Base-by-base conservation (phyloP, 2,113 vertebrate species). In the Symphodus melops region DNA sequence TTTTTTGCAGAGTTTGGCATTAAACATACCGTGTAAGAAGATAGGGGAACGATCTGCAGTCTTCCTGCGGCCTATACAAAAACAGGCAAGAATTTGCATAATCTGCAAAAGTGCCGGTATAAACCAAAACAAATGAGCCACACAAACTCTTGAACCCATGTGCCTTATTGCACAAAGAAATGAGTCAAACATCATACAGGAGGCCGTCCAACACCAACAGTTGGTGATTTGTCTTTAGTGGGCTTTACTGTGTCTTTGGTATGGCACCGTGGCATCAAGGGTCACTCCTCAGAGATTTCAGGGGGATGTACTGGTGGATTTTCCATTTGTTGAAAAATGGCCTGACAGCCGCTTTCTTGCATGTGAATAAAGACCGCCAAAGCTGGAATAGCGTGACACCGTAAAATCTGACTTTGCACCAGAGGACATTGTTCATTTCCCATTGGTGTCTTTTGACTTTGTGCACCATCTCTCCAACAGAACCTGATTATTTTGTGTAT, bases 1-100 rank as follows among this genome's bases (percentile, higher is more conserved):
- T 67, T 69, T 75, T 84, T 56, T 72, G 57, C 60, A 54, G 60
- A 53, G 77, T 72, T 77, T 84, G 84, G 71, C 86, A 80, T 61
- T 63, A 72, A 72, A 61, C 42, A 54, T 21, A 7, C 42, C 44
- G 25, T 25, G 68, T 60, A 60, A 70, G 58, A 65, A 59, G 61
- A 77, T 68, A 37, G 23, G 17, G 61, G 75, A 44, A 66, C 5
- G 60, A 75, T 75, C 74, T 69, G 59, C 54, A 76, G 68, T 65
- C 60, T 76, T 65, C 66, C 69, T 72, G 64, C 78, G 69, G 77
- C 11, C 19, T 20, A 51, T 51, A 48, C 48, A 9, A 51, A 51
- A 72, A 42, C 59, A 78, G 13, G 55, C 14, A 41, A 53, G 63
- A 39, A 55, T 21, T 20, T 71, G 61, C 44, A 44, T 28, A 57